These are phyloP conservation scores for Ataeniobius toweri DNA, from an alignment of 2,797 vertebrate genomes.

Conservation along the genomic window DNA sequence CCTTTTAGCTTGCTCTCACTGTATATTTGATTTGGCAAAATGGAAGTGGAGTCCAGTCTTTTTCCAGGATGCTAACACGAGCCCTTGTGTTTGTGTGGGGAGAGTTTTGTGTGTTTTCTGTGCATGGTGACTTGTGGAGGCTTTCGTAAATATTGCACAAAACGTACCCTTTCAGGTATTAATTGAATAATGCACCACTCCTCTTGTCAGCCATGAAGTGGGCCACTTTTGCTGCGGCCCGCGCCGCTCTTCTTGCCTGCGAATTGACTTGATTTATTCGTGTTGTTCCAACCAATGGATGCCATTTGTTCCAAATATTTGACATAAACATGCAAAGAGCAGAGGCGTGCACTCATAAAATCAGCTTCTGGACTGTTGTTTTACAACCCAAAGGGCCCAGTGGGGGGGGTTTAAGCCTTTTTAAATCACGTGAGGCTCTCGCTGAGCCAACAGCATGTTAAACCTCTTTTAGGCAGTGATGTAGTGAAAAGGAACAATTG, in stretches of 20 bases:
- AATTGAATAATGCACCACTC: constrained; percentile 82
- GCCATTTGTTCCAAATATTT: constrained; percentile 81
- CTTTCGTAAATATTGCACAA: constrained; percentile 77
- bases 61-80: constrained; percentile 76
- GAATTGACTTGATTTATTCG: constrained; percentile 77
- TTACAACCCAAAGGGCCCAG: constrained; percentile 73
- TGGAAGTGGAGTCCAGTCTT: constrained; percentile 81
- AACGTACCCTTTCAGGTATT: constrained; percentile 77
- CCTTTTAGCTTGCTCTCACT: constrained; percentile 83
- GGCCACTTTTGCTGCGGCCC: constrained; percentile 70
- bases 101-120: constrained; percentile 52
- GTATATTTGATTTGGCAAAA: constrained; percentile 83
- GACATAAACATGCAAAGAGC: constrained; percentile 81
- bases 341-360: constrained; percentile 77
- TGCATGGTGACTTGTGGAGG: constrained; percentile 53
- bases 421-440: constrained; percentile 62
- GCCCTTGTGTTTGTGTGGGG: constrained; percentile 68
- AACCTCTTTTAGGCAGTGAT: constrained; percentile 66
- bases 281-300: constrained; percentile 79
- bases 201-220: constrained; percentile 72
- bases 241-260: constrained; percentile 48
- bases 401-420: constrained; percentile 41
- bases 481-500: constrained; percentile 72
- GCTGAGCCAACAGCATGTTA: constrained; percentile 73
- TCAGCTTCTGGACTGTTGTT: constrained; percentile 67